A percentile compares a stretch with the other conserved stretches of the same genome.
Evolutionary conservation across 64 coral and sea anemone species (phyloP).

Genomic region (Dendronephthya gigantea): DNA sequence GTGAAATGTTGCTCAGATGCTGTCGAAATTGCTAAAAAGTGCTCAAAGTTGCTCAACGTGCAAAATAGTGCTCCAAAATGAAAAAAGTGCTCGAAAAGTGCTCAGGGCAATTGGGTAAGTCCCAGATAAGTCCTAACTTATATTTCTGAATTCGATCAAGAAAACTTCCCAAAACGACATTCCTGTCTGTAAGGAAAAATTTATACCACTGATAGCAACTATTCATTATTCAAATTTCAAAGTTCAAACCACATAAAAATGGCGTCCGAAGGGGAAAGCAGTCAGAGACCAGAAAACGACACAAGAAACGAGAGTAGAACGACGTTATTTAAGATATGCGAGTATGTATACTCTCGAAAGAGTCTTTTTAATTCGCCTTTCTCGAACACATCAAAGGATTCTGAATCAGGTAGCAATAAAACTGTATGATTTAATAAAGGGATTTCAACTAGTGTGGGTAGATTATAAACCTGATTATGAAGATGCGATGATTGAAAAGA

Average conservation of each 20-base stretch:
- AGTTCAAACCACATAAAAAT: not conserved
- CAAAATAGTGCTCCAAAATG: too few species aligned
- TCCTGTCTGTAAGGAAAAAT: not conserved
- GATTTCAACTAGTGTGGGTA: too few species aligned
- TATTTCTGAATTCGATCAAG: too few species aligned
- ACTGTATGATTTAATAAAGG: not conserved
- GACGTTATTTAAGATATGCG: not conserved
- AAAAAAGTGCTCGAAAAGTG: too few species aligned
- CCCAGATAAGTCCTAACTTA: too few species aligned
- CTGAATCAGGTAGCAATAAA: not conserved
- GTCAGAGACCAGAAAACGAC: not conserved
- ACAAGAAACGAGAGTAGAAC: not conserved
- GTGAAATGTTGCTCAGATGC: too few species aligned
- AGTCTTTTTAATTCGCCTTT: constrained; percentile 7
- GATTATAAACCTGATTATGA: too few species aligned
- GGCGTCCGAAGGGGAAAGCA: not conserved
- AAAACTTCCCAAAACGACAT: too few species aligned
- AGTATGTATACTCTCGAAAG: not conserved
- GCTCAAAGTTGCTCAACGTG: too few species aligned
- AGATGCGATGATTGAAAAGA: too few species aligned
- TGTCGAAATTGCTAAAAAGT: too few species aligned
- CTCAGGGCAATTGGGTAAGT: too few species aligned
- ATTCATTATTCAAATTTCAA: not conserved
- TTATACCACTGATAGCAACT: not conserved
- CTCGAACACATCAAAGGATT: not conserved